phyloP scores from a whole-genome alignment of 2,113 vertebrate genomes.

The Bettongia penicillata region DNA sequence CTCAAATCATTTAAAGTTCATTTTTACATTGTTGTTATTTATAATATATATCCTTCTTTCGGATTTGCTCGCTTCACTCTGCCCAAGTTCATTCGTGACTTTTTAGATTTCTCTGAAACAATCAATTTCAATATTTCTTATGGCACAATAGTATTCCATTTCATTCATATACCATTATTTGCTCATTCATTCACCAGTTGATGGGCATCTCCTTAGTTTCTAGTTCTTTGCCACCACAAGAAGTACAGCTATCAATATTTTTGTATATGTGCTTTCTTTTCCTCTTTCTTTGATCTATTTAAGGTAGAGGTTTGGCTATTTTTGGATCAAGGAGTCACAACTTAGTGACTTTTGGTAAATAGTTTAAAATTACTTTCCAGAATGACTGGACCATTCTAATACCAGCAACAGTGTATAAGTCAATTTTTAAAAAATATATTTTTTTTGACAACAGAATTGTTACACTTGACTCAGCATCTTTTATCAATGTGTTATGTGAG shows the following conservation, averaged over 20 bases:
- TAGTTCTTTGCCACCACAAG: neutral
- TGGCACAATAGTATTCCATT: too few relatives aligned
- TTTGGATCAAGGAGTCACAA: neutral
- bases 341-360: neutral
- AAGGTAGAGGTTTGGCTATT: neutral
- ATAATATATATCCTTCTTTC: too few relatives aligned
- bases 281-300: neutral
- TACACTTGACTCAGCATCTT: neutral
- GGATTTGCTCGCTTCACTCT: too few relatives aligned
- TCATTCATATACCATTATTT: too few relatives aligned
- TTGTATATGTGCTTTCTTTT: neutral
- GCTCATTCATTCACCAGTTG: too few relatives aligned
- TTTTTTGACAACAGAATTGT: neutral
- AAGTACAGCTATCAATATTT: neutral
- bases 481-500: neutral
- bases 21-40: too few relatives aligned
- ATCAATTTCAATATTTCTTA: too few relatives aligned
- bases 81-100: too few relatives aligned
- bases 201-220: neutral
- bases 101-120: too few relatives aligned
- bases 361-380: neutral
- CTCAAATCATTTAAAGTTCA: too few relatives aligned
- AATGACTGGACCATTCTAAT: neutral
- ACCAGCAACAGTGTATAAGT: neutral
- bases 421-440: neutral